Evolutionary conservation across 2,113 vertebrate species (phyloP), one percentile per base, ranked within the genome.

Genomic region (Albula goreensis): DNA sequence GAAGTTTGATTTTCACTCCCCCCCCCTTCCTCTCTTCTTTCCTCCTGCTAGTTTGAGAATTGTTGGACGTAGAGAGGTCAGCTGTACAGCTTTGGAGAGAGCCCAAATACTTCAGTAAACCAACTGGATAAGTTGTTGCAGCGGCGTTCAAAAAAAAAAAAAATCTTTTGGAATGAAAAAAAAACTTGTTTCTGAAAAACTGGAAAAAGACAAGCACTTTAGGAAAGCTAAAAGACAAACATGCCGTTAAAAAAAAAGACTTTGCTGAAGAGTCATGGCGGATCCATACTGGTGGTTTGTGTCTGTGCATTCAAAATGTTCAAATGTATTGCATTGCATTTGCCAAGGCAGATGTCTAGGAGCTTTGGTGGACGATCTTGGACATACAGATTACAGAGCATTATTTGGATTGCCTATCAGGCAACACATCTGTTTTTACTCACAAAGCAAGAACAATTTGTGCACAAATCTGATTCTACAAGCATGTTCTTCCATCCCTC

Each of bases 61-160:
- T 87, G 87, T 41, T 90, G 92, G 87, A 86, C 91, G 90, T 89
- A 89, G 89, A 89, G 92, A 87, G 93, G 93, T 80, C 91, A 89
- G 88, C 81, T 90, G 85, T 86, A 48, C 74, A 66, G 12, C 9
- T 90, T 83, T 87, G 90, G 87, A 91, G 91, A 93, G 13, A 9
- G 52, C 13, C 82, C 86, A 87, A 87, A 79, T 50, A 79, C 83
- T 56, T 79, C 66, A 87, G 70, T 31, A n/a, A 77, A 79, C 81
- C 74, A 56, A 86, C 41, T 12, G 52, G 80, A 77, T 74, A 86
- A 86, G 70, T 70, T 50, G 25, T 82, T 51, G 41, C 31, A 63
- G 52, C 51, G 31, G 31, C 1, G 25, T 82, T 84, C n/a, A 74
- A 50, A 74, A 81, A 84, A 87, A 84, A 87, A 86, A 88, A 87